A percentile compares a stretch with the other conserved stretches of the same genome.
These are phyloP conservation scores for Phortica okadai DNA, from an alignment of 2,888 invertebrate species.

Conservation along the genomic window DNA sequence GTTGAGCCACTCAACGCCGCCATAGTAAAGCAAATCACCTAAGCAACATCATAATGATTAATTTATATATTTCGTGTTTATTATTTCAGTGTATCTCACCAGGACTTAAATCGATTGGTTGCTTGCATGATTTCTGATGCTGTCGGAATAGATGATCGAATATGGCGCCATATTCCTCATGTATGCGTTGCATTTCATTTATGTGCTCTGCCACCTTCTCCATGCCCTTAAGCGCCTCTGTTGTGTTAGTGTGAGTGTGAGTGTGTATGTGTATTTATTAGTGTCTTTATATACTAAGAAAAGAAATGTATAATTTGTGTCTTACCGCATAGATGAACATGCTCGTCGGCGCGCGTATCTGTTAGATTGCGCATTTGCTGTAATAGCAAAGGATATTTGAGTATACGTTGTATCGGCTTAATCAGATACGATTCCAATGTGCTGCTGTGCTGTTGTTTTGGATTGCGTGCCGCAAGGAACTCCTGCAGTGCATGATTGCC, in stretches of 20 bases:
- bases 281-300: slow-evolving; percentile 34
- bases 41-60: slow-evolving; percentile 60
- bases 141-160: slow-evolving; percentile 98
- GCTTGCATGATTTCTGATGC: slow-evolving; percentile 96
- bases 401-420: slow-evolving; percentile 98
- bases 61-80: background rate
- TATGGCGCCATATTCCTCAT: slow-evolving; percentile 99
- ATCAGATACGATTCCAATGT: slow-evolving; percentile 98
- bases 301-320: background rate
- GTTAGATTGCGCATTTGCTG: slow-evolving; percentile 96
- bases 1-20: slow-evolving; percentile 98
- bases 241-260: too few relatives aligned
- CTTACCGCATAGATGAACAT: slow-evolving; percentile 93
- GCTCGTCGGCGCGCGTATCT: slow-evolving; percentile 94
- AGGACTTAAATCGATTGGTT: slow-evolving; percentile 96
- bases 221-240: slow-evolving; percentile 98
- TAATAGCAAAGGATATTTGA: slow-evolving; percentile 96
- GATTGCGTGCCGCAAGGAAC: slow-evolving; percentile 95
- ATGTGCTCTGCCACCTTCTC: slow-evolving; percentile 99
- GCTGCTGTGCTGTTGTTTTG: slow-evolving; percentile 96
- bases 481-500: slow-evolving; percentile 97
- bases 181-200: slow-evolving; percentile 99
- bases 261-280: background rate
- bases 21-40: slow-evolving; percentile 97
- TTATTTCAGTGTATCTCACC: slow-evolving; percentile 74